These are phyloP conservation scores for Acanthiza pusilla DNA, from an alignment of 2,797 vertebrate species.

Conservation along the genomic window DNA sequence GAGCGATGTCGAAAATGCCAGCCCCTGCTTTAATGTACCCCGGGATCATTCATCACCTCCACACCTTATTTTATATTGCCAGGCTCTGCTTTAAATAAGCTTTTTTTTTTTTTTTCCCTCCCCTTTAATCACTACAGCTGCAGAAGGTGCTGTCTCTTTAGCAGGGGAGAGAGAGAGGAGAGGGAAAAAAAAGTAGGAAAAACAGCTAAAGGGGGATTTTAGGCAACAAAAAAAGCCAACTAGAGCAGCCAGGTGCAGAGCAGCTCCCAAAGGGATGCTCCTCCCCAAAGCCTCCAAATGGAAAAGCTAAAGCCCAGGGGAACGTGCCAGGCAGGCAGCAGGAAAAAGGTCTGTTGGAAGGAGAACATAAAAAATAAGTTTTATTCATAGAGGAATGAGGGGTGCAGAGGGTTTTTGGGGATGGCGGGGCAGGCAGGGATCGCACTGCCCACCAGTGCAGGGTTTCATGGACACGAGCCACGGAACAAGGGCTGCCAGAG, in stretches of 20 bases:
- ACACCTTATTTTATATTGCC: constrained; percentile 38
- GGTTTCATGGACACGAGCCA: neutral
- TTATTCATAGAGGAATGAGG: neutral
- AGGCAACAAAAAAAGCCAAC: neutral
- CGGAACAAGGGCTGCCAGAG: neutral
- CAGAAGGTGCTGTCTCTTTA: constrained; percentile 9
- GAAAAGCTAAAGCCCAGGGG: neutral
- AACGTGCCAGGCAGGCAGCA: neutral
- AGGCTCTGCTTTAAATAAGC: constrained; percentile 7
- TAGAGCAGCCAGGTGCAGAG: neutral
- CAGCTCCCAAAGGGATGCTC: neutral
- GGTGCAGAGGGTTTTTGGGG: neutral
- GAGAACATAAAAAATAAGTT: neutral
- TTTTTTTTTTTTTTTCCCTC: neutral
- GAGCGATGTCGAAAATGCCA: constrained; percentile 15
- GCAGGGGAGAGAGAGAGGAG: neutral
- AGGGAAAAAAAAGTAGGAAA: neutral
- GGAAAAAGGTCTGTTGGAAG: neutral
- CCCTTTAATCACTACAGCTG: constrained; percentile 42
- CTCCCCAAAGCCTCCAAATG: neutral
- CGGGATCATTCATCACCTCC: constrained; percentile 34
- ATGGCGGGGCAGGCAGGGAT: neutral
- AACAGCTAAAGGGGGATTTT: neutral
- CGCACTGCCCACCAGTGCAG: accelerated
- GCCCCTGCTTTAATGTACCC: constrained; percentile 6